A percentile compares a stretch with the other conserved stretches of the same genome.
Evolutionary conservation across 92 coral and sea anemone species (phyloP).

Genomic region (Muricea muricata): DNA sequence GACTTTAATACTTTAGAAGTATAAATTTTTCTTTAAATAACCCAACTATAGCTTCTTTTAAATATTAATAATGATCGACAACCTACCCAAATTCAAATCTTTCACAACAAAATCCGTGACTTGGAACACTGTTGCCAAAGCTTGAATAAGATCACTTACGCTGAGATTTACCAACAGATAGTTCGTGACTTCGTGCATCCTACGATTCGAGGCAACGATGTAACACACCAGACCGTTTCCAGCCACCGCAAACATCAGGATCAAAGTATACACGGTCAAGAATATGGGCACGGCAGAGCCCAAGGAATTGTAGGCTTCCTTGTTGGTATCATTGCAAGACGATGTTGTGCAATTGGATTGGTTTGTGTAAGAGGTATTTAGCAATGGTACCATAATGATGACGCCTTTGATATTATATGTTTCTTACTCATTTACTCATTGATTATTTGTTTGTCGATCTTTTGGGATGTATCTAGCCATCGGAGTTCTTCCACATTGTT

Average conservation of each 20-base stretch:
- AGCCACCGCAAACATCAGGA: constrained; percentile 16
- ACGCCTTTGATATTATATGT: neutral
- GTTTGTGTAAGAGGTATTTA: neutral
- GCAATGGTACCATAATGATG: neutral
- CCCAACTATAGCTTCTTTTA: too few relatives aligned
- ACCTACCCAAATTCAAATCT: constrained; percentile 25
- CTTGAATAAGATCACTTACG: constrained; percentile 44
- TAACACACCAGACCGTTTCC: constrained; percentile 21
- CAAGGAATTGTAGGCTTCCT: neutral
- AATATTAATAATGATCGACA: too few relatives aligned
- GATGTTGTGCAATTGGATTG: neutral
- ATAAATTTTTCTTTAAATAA: too few relatives aligned
- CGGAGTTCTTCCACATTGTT: too few relatives aligned
- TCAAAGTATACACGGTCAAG: constrained; percentile 6
- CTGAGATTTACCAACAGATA: constrained; percentile 31
- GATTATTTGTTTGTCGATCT: too few relatives aligned
- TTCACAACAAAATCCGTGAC: constrained; percentile 22
- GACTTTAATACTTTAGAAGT: too few relatives aligned
- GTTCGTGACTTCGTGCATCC: constrained; percentile 23
- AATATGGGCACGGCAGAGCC: neutral
- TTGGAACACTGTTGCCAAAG: constrained; percentile 5
- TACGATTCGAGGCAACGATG: constrained; percentile 1
- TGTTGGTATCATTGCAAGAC: neutral
- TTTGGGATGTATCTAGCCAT: too few relatives aligned
- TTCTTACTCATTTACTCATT: too few relatives aligned